Evolutionary conservation across 2,888 invertebrate genomes (phyloP), one percentile per base, ranked within the genome.

Genomic region (Rutpela maculata): DNA sequence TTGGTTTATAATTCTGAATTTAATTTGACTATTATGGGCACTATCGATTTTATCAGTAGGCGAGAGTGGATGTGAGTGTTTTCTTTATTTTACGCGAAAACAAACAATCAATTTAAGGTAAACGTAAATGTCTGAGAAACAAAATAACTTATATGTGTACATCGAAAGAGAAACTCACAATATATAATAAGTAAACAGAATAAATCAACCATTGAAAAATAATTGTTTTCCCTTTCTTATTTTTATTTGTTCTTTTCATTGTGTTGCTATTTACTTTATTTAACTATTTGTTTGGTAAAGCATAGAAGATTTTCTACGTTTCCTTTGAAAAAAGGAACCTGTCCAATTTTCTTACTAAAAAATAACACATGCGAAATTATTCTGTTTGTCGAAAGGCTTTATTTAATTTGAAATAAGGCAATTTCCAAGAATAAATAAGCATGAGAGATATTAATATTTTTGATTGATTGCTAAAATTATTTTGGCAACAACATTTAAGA

Each of bases 401-500:
- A 11, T 35, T 26, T 31, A 5, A 63, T 7, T 63, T n/a, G 31
- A 63, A 17, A 63, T 15, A 63, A 63, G 12, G n/a, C n/a, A 26
- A 17, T 35, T 17, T 63, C 3, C 1, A 7, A 63, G 7, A 50
- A 22, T 19, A 18, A 69, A 69, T 43, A 26, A 43, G 60, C 38
- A 15, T n/a, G 70, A 18, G 7, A 4, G 43, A 17, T 43, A 22
- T 70, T 43, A 70, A 57, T 43, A 60, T 60, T 70, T 70, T 38
- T 70, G 70, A 70, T 57, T 19, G 35, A 70, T 70, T 50, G n/a
- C 70, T 15, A 38, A 60, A 60, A 70, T 70, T 70, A 70, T 62
- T 70, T 70, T 18, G 43, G 70, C 43, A 70, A 62, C 70, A 70
- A 70, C 63, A 74, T 76, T 79, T 79, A 77, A 79, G 78, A 78